These are phyloP conservation scores for Cherax destructor DNA, from an alignment of 1,140 invertebrate species.

Conservation along the genomic window DNA sequence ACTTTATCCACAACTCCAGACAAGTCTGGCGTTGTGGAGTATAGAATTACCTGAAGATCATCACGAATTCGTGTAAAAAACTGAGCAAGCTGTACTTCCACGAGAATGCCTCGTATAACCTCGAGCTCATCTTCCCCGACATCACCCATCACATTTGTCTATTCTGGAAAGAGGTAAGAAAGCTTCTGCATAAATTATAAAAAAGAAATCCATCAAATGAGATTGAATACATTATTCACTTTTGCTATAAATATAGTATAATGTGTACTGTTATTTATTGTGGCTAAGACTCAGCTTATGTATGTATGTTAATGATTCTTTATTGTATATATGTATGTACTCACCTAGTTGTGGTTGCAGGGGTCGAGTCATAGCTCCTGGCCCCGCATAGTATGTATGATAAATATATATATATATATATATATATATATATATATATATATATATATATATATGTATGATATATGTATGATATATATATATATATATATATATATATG, in stretches of 20 bases:
- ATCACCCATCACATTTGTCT: constrained; percentile 53
- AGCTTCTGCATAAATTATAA: background rate
- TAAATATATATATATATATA: no score
- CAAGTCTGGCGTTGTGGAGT: no score
- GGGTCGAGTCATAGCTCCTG: no score
- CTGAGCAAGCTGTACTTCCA: constrained; percentile 93
- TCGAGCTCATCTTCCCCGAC: constrained; percentile 79
- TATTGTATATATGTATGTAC: background rate
- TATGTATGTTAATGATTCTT: background rate
- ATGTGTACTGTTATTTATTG: constrained; percentile 1
- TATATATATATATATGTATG: no score
- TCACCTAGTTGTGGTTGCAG: no score
- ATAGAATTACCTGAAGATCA: constrained; percentile 84
- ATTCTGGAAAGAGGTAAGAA: constrained; percentile 20
- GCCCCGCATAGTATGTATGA: no score
- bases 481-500: no score
- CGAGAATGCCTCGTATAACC: constrained; percentile 86
- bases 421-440: no score
- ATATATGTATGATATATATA: no score
- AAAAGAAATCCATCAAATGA: background rate
- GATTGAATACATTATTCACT: background rate
- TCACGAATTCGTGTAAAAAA: constrained; percentile 93
- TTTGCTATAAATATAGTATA: background rate
- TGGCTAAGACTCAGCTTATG: background rate
- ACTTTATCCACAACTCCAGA: no score